These are phyloP conservation scores for Tenthredo distinguenda DNA, from an alignment of 2,888 invertebrate species.

Conservation along the genomic window DNA sequence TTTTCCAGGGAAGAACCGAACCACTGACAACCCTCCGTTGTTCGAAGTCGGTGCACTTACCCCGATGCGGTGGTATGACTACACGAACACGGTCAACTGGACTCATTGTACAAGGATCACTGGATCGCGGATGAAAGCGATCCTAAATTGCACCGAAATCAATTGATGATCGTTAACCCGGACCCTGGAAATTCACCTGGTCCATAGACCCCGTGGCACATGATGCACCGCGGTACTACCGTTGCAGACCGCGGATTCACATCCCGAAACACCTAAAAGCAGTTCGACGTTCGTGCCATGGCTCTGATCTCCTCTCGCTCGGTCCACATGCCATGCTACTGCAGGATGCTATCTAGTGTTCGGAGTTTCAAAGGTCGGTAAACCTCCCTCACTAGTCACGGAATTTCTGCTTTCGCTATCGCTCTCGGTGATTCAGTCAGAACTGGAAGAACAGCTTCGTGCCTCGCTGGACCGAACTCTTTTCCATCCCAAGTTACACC, in stretches of 20 bases:
- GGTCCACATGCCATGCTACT: background rate
- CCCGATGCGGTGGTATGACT: background rate
- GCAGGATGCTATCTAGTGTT: background rate
- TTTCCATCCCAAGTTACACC: background rate
- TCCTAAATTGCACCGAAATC: slow-evolving; percentile 7
- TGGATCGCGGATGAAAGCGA: slow-evolving; percentile 30
- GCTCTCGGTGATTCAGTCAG: background rate
- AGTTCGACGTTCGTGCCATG: background rate
- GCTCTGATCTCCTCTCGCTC: slow-evolving; percentile 15
- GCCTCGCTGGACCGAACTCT: background rate
- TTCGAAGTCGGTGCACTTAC: background rate
- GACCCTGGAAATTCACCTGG: background rate
- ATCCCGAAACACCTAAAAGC: slow-evolving; percentile 36
- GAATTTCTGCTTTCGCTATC: background rate
- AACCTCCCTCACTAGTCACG: background rate
- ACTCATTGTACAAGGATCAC: background rate
- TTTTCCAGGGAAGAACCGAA: background rate
- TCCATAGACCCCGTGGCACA: background rate
- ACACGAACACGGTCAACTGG: background rate
- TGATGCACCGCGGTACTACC: background rate
- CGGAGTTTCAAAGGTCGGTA: slow-evolving; percentile 1
- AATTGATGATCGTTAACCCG: slow-evolving; percentile 10
- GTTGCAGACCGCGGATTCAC: slow-evolving; percentile 20
- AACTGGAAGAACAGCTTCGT: background rate
- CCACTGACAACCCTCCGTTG: background rate